Conservation (phyloP, 2,797 vertebrate species). For the Xerus rutilus region DNA sequence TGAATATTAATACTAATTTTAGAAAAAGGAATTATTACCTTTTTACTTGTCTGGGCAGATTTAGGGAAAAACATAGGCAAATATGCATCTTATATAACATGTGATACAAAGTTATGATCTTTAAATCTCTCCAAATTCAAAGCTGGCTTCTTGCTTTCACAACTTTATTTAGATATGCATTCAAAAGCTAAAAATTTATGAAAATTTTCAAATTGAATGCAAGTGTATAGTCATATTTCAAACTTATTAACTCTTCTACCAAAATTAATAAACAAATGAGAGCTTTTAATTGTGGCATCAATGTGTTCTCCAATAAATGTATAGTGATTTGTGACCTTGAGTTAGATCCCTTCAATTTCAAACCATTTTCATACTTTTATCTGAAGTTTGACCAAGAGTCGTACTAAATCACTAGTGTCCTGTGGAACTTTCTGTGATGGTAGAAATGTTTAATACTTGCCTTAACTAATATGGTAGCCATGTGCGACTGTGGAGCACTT, state of each 20-base stretch:
- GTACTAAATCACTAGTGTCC: neutral
- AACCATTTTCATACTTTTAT: neutral
- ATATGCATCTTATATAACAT: neutral
- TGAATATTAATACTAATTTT: neutral
- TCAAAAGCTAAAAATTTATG: neutral
- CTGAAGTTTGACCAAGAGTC: neutral
- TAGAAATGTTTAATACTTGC: neutral
- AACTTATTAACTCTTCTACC: neutral
- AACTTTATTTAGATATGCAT: neutral
- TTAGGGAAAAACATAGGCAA: neutral
- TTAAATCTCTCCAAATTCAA: neutral
- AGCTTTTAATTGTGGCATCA: neutral
- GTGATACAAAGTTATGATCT: neutral
- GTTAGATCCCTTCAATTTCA: neutral
- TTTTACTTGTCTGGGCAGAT: neutral
- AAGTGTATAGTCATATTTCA: neutral
- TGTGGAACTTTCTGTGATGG: neutral
- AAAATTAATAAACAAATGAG: conserved; percentile 1
- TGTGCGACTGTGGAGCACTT: neutral
- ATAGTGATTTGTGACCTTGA: neutral
- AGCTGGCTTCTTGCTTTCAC: neutral
- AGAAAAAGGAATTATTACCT: neutral
- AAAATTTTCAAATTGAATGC: neutral
- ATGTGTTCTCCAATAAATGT: neutral
- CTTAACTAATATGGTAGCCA: fast-evolving